Evolutionary conservation across 2,797 vertebrate species (phyloP), one percentile per base, ranked within the genome.

Genomic region (Scolopax bukidnonensis): DNA sequence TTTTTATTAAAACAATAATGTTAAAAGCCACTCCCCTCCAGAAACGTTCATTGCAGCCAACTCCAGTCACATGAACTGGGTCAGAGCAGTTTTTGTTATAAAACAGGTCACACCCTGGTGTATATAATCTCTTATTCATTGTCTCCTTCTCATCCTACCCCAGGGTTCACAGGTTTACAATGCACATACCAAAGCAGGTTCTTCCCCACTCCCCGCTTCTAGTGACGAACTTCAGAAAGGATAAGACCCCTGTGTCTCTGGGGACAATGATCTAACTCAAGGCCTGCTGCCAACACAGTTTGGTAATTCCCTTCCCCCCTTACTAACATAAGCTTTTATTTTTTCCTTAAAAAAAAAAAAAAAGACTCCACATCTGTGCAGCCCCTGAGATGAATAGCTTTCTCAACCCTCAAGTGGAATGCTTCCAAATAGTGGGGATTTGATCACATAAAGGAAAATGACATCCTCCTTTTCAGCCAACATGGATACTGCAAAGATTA

Each of bases 181-280:
- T 7, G n/a, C 28, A 89, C 28, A 47, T 11, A 65, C 0, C 2
- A 89, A 77, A 83, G 51, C 6, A 87, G 33, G 54, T 80, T 57
- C 64, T 82, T 92, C 50, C 56, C 69, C 16, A 56, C 40, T 61
- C 77, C 59, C 45, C 18, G 25, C 38, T 90, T 69, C 67, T 21
- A 87, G 84, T 59, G 71, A 90, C 5, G 3, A 93, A 88, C 24
- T 70, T 93, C 17, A 69, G 64, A 77, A 77, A 78, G 36, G 47
- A 0, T 30, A 75, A 82, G 54, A 74, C 25, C 73, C 41, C 48
- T 21, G 18, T 48, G 27, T 73, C 88, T 82, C 89, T 53, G 56
- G 86, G 92, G 96, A 87, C 51, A 79, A 24, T 90, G 96, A 97
- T 77, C 76, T 96, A 93, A 96, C 56, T 74, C 45, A 6, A 61